Base-by-base conservation (phyloP, 2,888 invertebrate species). In the Ischnura elegans region DNA sequence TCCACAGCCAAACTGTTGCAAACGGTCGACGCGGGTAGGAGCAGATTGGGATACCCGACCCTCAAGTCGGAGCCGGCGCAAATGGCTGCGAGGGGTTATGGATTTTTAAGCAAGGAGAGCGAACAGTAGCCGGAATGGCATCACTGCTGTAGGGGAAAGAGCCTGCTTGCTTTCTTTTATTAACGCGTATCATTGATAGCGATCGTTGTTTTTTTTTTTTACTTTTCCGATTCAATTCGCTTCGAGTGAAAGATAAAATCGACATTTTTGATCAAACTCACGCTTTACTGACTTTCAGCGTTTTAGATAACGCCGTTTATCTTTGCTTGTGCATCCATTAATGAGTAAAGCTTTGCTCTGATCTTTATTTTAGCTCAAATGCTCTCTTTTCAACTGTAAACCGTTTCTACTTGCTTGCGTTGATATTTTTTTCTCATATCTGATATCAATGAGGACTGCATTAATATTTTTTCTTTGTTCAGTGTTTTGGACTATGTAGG, bases 31-130 rank as follows among this genome's bases (percentile, higher is more conserved):
- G n/a, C 66, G 36, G 66, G 29, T n/a, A n/a, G n/a, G 36, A 76
- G 36, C 66, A 76, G 66, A 76, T 76, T 29, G 21, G 66, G 66
- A 25, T 29, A 61, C n/a, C 51, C 25, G n/a, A 61, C n/a, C n/a
- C 25, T 76, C 66, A 76, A 76, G 66, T 29, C 66, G 6, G 66
- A n/a, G 66, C 66, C 66, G 66, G 66, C 66, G 66, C 66, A 76
- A 76, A 76, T 76, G 66, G 21, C 66, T n/a, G 66, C 66, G 66
- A 29, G 66, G n/a, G 29, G 66, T 76, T 76, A 76, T 76, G 66
- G 66, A 76, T 76, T 76, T 76, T 76, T 76, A 76, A 36, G 66
- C 66, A 29, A 76, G 66, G 66, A 29, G 66, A 29, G 66, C 29
- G 66, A 76, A 76, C 21, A 76, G 66, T 76, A 76, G 66, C 36